phyloP scores from a whole-genome alignment of 1,140 invertebrate genomes.

The Tyrophagus putrescentiae region DNA sequence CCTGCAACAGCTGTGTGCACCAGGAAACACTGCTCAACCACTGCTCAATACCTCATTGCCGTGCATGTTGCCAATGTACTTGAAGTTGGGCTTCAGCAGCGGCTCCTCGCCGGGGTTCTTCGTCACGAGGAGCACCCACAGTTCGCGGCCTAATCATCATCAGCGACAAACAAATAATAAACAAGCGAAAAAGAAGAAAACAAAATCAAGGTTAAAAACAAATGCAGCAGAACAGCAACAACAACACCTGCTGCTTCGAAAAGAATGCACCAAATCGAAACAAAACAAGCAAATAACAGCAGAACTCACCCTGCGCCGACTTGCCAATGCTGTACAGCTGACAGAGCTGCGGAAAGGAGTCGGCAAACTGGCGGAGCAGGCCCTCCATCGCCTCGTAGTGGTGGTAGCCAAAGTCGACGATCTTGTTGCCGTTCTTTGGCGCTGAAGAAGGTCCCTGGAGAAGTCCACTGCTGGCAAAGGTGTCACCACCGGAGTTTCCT shows the following conservation, averaged over 20 bases:
- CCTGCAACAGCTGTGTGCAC: no score
- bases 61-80: conserved; percentile 32
- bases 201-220: no score
- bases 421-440: not conserved
- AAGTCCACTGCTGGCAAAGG: no score
- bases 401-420: conserved; percentile 65
- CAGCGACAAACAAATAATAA: conserved; percentile 5
- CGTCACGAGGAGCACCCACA: conserved; percentile 89
- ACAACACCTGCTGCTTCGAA: no score
- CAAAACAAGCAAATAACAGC: conserved; percentile 6
- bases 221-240: no score
- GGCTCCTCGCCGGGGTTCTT: conserved; percentile 73
- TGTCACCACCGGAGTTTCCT: no score
- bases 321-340: conserved; percentile 82
- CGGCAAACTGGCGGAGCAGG: conserved; percentile 58
- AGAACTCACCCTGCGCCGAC: conserved; percentile 60
- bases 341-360: conserved; percentile 63
- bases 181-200: not conserved
- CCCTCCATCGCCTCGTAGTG: conserved; percentile 69
- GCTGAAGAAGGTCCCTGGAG: no score
- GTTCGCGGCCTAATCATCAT: conserved; percentile 51
- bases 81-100: conserved; percentile 64
- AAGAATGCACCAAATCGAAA: no score
- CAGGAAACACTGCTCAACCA: no score
- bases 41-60: conserved; percentile 38